phyloP scores from a whole-genome alignment of 1,140 invertebrate species.

The Carposina sasakii region DNA sequence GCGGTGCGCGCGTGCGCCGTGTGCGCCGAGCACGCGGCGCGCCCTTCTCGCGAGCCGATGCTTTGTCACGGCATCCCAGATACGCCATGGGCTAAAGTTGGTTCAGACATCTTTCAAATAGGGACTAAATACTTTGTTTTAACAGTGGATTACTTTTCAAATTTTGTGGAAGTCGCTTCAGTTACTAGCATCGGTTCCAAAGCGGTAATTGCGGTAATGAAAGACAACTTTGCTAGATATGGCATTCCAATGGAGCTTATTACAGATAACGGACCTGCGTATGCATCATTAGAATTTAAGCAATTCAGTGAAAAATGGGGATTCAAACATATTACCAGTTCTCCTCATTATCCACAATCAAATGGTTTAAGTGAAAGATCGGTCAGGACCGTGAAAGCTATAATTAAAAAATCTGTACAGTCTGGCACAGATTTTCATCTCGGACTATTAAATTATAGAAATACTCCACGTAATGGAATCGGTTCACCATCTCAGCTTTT shows the following conservation, averaged over 20 bases:
- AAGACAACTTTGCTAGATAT: slow-evolving; percentile 9
- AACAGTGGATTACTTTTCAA: slow-evolving; percentile 9
- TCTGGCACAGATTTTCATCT: slow-evolving; percentile 6
- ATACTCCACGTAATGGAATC: slow-evolving; percentile 5
- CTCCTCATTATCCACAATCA: slow-evolving; percentile 5
- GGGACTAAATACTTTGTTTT: slow-evolving; percentile 3
- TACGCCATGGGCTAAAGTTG: slow-evolving; percentile 6
- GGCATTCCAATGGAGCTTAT: slow-evolving; percentile 6
- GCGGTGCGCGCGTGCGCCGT: slow-evolving; percentile 22
- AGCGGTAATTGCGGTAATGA: slow-evolving; percentile 1
- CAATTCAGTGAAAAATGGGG: slow-evolving; percentile 2
- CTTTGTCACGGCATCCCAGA: neutral
- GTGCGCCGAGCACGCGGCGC: slow-evolving; percentile 19
- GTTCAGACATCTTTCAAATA: slow-evolving; percentile 3
- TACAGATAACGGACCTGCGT: slow-evolving; percentile 9
- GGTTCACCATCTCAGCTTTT: slow-evolving; percentile 1
- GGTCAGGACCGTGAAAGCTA: neutral
- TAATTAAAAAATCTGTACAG: neutral
- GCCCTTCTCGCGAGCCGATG: slow-evolving; percentile 7
- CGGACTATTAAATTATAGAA: slow-evolving; percentile 10
- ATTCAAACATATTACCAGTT: slow-evolving; percentile 1
- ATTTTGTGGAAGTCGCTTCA: slow-evolving; percentile 5
- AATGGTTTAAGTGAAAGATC: slow-evolving; percentile 8
- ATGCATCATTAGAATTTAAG: slow-evolving; percentile 6
- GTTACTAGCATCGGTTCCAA: neutral